A percentile compares a stretch with the other conserved stretches of the same genome.
Evolutionary conservation across 2,113 vertebrate genomes (phyloP).

Genomic region (Lepus europaeus): DNA sequence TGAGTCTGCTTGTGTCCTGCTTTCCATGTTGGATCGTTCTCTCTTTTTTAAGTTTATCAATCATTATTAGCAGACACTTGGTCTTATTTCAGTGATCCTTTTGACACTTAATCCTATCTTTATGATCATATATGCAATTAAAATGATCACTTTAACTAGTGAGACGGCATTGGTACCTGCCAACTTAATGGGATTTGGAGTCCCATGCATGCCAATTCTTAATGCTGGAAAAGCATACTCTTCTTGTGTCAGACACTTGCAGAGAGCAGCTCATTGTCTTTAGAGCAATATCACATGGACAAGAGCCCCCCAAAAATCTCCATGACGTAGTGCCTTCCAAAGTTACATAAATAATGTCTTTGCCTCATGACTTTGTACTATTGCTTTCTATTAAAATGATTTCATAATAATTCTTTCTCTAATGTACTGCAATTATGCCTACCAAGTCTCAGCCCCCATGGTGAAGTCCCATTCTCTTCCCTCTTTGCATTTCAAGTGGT

Average conservation of each 20-base stretch:
- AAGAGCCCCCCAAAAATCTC: not conserved
- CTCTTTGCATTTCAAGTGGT: not conserved
- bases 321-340: not conserved
- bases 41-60: too few species aligned
- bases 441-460: not conserved
- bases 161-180: not conserved
- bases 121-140: too few species aligned
- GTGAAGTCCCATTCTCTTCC: not conserved
- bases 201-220: too few species aligned
- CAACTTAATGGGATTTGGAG: not conserved
- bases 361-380: too few species aligned
- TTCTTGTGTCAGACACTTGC: not conserved
- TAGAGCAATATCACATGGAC: not conserved
- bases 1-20: too few species aligned
- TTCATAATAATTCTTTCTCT: not conserved
- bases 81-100: too few species aligned
- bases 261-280: not conserved
- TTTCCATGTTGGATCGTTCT: too few species aligned
- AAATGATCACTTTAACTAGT: not conserved
- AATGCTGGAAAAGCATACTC: too few species aligned
- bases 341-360: too few species aligned
- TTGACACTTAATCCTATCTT: too few species aligned
- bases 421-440: not conserved
- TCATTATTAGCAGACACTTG: too few species aligned
- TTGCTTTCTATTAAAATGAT: too few species aligned